phyloP scores from a whole-genome alignment of 2,888 invertebrate species.

The Listrodromus nycthemerus region DNA sequence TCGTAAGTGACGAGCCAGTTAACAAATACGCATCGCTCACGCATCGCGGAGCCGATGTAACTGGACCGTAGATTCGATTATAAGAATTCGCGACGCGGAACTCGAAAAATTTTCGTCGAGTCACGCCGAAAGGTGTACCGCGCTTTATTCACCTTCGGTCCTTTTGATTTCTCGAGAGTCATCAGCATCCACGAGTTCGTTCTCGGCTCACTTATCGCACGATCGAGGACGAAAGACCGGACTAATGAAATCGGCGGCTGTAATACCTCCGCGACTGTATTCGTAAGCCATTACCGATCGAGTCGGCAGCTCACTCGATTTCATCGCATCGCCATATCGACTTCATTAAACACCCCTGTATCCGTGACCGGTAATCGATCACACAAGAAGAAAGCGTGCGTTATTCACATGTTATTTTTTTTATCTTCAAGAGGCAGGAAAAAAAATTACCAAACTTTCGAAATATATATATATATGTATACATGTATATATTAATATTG shows the following conservation, averaged over 20 bases:
- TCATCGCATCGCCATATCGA: slow-evolving; percentile 7
- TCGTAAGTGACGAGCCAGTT: slow-evolving; percentile 3
- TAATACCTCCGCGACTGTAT: slow-evolving; percentile 13
- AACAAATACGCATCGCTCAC: slow-evolving; percentile 18
- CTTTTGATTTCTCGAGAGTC: slow-evolving; percentile 69
- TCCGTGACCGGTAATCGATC: slow-evolving; percentile 37
- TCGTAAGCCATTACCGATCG: slow-evolving; percentile 22
- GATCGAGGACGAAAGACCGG: slow-evolving; percentile 54
- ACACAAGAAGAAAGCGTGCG: not conserved
- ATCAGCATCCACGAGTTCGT: slow-evolving; percentile 53
- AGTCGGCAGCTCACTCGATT: slow-evolving; percentile 22
- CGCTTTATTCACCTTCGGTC: slow-evolving; percentile 38
- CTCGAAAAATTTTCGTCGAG: slow-evolving; percentile 61
- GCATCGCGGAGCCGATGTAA: slow-evolving; percentile 18
- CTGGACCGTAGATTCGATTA: slow-evolving; percentile 52
- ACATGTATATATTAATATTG: too few relatives aligned
- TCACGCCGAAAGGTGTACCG: slow-evolving; percentile 34
- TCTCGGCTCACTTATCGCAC: slow-evolving; percentile 56
- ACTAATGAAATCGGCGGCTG: slow-evolving; percentile 67
- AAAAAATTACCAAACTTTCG: too few relatives aligned
- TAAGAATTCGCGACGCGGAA: slow-evolving; percentile 61
- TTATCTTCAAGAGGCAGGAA: too few relatives aligned
- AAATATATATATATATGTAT: too few relatives aligned
- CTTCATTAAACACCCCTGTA: slow-evolving; percentile 32
- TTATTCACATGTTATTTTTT: too few relatives aligned